Conservation (phyloP, 2,113 vertebrate genomes). For the Coryphaenoides rupestris region DNA sequence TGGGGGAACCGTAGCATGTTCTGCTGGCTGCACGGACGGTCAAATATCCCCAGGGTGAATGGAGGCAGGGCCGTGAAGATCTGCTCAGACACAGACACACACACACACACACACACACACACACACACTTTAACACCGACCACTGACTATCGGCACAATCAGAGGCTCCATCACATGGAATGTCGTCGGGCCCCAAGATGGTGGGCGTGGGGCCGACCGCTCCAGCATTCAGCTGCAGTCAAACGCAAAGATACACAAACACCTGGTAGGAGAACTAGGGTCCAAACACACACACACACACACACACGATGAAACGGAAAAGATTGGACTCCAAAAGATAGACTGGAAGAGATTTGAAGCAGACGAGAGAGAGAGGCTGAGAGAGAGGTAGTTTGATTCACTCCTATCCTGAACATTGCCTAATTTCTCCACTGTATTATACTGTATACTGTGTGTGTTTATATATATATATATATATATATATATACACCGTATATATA, state of each 20-base stretch:
- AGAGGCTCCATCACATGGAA: conserved; percentile 18
- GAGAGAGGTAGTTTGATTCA: too few species aligned
- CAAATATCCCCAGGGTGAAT: conserved; percentile 95
- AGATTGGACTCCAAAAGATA: not conserved
- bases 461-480: too few species aligned
- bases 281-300: too few species aligned
- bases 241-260: conserved; percentile 18
- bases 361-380: not conserved
- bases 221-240: conserved; percentile 2
- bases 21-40: conserved; percentile 93
- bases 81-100: conserved; percentile 62
- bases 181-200: conserved; percentile 17
- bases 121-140: conserved; percentile 12
- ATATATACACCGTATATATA: too few species aligned
- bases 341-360: not conserved
- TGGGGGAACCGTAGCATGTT: conserved; percentile 97
- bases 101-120: conserved; percentile 27
- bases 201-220: conserved; percentile 9
- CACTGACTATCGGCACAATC: conserved; percentile 8
- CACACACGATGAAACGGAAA: not conserved
- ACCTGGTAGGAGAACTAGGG: not conserved
- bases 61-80: conserved; percentile 96
- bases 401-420: too few species aligned
- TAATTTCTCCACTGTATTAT: too few species aligned
- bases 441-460: too few species aligned